Evolutionary conservation across 2,113 vertebrate genomes (phyloP).

Genomic region (Pelecanoides urinatrix): DNA sequence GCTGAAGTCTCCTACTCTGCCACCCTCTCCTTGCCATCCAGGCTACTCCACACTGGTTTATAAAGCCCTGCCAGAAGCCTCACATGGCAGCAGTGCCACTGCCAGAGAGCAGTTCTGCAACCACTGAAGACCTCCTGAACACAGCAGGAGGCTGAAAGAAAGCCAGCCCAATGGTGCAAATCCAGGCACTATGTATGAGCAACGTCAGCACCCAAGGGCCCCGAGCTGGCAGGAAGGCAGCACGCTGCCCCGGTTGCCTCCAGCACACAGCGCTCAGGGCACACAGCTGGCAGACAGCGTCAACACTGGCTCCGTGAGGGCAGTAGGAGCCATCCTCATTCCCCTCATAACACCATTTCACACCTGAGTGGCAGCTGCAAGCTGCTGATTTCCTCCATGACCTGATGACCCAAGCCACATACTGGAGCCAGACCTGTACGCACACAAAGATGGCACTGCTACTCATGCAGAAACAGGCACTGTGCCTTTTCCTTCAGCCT

Average conservation of each 20-base stretch:
- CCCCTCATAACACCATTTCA: background rate
- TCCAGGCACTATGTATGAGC: background rate
- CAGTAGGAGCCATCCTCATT: background rate
- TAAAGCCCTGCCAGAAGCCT: background rate
- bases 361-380: background rate
- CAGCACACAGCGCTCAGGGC: background rate
- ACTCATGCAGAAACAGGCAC: background rate
- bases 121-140: background rate
- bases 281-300: background rate
- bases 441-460: background rate
- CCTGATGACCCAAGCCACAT: background rate
- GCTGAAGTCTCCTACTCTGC: background rate
- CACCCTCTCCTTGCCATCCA: background rate
- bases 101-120: background rate
- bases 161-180: background rate
- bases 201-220: background rate
- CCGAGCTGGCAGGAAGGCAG: background rate
- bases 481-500: background rate
- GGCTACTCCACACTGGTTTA: background rate
- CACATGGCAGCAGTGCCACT: background rate
- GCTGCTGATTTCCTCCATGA: fast-evolving
- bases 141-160: background rate
- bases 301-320: background rate
- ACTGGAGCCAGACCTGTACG: background rate
- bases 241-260: background rate